These are phyloP conservation scores for Alligator sinensis DNA, from an alignment of 2,113 vertebrate species.

Conservation along the genomic window DNA sequence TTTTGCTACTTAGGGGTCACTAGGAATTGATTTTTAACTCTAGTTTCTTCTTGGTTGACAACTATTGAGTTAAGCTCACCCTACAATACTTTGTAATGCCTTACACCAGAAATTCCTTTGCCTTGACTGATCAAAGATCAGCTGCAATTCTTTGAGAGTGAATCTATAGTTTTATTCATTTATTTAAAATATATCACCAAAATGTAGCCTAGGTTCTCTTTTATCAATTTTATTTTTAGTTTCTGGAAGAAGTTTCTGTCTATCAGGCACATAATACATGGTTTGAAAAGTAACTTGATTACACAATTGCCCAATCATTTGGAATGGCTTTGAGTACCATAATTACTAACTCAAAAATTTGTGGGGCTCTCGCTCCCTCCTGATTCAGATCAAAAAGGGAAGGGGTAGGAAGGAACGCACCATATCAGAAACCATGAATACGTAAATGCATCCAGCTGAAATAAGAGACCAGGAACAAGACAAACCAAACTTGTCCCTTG, in stretches of 20 bases:
- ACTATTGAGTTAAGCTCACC: background rate
- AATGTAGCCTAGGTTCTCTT: conserved; percentile 27
- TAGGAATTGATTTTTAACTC: background rate
- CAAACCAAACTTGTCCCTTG: background rate
- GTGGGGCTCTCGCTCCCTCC: background rate
- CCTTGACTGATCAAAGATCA: conserved; percentile 49
- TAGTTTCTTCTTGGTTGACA: background rate
- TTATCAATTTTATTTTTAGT: conserved; percentile 51
- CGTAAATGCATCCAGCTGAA: fast-evolving
- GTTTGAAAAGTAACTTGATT: conserved; percentile 73
- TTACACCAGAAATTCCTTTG: conserved; percentile 30
- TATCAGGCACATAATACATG: conserved; percentile 61
- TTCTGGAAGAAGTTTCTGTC: conserved; percentile 59
- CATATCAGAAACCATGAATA: background rate
- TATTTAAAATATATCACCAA: conserved; percentile 10
- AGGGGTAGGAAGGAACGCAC: background rate
- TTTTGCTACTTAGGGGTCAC: fast-evolving
- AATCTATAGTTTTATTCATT: conserved; percentile 36
- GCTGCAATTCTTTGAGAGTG: conserved; percentile 48
- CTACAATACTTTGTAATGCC: background rate
- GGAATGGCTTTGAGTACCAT: conserved; percentile 66
- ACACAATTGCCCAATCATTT: conserved; percentile 71
- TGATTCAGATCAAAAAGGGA: background rate
- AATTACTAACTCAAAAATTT: conserved; percentile 58
- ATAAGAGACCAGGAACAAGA: background rate